Conservation (phyloP, 1,140 invertebrate genomes). For the Caenorhabditis elegans region DNA sequence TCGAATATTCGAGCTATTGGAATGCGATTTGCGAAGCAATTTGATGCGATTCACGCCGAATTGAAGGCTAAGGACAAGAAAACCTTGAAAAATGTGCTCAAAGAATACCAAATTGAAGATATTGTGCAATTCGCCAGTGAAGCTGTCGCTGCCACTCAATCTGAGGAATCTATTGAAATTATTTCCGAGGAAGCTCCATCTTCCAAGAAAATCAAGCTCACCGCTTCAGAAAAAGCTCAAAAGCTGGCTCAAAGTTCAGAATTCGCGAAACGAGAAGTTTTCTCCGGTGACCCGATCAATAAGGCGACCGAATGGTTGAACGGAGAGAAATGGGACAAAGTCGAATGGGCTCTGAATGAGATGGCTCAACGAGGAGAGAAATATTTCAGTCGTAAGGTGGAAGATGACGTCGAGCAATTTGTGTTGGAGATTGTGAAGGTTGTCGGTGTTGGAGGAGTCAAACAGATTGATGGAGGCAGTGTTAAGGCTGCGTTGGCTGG, state of each 20-base stretch:
- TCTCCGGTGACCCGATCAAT: conserved; percentile 39
- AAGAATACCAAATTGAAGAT: neutral
- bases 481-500: neutral
- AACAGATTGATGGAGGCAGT: neutral
- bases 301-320: conserved; percentile 28
- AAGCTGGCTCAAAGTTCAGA: conserved; percentile 2
- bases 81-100: neutral
- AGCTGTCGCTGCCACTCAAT: neutral
- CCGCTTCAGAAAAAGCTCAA: conserved; percentile 14
- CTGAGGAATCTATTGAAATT: neutral
- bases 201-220: neutral
- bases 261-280: conserved; percentile 31
- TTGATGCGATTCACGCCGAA: conserved; percentile 21
- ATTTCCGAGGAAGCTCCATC: too few species aligned
- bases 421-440: conserved; percentile 8
- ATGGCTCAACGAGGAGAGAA: neutral
- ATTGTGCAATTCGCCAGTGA: neutral
- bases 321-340: conserved; percentile 28
- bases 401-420: conserved; percentile 41
- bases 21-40: conserved; percentile 37
- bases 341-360: conserved; percentile 39
- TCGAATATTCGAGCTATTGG: neutral
- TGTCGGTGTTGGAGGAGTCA: neutral
- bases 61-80: conserved; percentile 34
- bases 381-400: conserved; percentile 19